Evolutionary conservation across 2,797 vertebrate species (phyloP), one percentile per base, ranked within the genome.

Genomic region (Karalla daura): DNA sequence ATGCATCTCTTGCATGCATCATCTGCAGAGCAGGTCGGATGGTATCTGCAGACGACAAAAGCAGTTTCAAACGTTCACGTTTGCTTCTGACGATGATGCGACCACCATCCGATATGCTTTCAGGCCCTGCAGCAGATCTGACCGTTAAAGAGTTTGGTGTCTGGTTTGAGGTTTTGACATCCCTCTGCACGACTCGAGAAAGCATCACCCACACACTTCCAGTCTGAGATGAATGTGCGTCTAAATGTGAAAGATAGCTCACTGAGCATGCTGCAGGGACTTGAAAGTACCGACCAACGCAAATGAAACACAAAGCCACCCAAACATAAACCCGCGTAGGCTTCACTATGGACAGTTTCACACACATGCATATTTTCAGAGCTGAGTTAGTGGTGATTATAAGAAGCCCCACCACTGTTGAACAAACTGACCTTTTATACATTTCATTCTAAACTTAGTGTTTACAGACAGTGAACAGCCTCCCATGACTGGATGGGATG

Each of bases 191-290:
- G 77, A 27, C 18, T 35, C 41, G 25, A 63, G 36, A 68, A 41
- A 66, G 41, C 54, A 8, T 71, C 82, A 76, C 89, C 84, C 81
- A 85, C 87, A 60, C 84, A 80, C 49, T 84, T 69, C 85, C 71
- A 75, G 58, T 77, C 40, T 10, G 25, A 63, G 47, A 70, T 62
- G 36, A 77, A 39, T 49, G 53, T 61, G 71, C 40, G 50, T 63
- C 43, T 59, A 53, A 43, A 70, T 65, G 46, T 35, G 28, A 36
- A n/a, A 54, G 50, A 18, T 39, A 9, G 3, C 46, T 28, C 21
- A 13, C 28, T 4, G 7, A 39, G 36, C 47, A 51, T 15, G 33
- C 35, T 55, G 52, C 49, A 53, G 49, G 28, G 14, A 20, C 55
- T 58, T 47, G 15, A 62, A 54, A 70, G 52, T 11, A 0, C 8